phyloP scores from a whole-genome alignment of 2,113 vertebrate genomes.

The Corythaixoides concolor region DNA sequence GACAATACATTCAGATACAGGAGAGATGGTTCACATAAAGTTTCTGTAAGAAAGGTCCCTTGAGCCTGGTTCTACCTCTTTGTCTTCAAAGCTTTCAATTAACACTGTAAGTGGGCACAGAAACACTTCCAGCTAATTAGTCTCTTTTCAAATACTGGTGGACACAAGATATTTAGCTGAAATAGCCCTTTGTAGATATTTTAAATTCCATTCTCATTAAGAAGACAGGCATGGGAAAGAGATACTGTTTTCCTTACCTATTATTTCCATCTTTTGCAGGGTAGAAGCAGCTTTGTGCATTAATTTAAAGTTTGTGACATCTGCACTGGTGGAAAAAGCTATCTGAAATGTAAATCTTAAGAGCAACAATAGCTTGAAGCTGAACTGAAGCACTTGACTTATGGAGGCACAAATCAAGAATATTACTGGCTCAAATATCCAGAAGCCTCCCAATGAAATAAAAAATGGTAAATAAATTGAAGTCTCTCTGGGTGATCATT shows the following conservation, averaged over 20 bases:
- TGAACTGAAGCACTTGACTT: not conserved
- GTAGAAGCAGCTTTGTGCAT: not conserved
- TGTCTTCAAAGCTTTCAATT: slow-evolving; percentile 37
- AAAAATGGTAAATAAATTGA: slow-evolving; percentile 43
- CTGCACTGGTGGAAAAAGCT: not conserved
- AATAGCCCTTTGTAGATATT: not conserved
- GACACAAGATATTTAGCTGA: slow-evolving; percentile 6
- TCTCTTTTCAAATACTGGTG: not conserved
- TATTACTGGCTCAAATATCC: not conserved
- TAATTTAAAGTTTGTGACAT: slow-evolving; percentile 36
- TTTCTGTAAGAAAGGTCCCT: not conserved
- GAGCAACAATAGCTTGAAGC: not conserved
- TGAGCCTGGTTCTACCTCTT: not conserved
- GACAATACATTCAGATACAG: not conserved
- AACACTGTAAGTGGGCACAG: not conserved
- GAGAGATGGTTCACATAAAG: not conserved
- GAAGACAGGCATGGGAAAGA: not conserved
- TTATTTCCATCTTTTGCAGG: not conserved
- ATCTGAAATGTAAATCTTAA: slow-evolving; percentile 41
- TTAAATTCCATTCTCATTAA: slow-evolving; percentile 32
- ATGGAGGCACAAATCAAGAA: not conserved
- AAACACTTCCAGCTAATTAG: slow-evolving; percentile 13
- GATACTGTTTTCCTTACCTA: not conserved
- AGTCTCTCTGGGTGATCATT: not conserved
- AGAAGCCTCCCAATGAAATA: not conserved